Conservation (phyloP, 1,140 invertebrate genomes). For the Hyphantria cunea region DNA sequence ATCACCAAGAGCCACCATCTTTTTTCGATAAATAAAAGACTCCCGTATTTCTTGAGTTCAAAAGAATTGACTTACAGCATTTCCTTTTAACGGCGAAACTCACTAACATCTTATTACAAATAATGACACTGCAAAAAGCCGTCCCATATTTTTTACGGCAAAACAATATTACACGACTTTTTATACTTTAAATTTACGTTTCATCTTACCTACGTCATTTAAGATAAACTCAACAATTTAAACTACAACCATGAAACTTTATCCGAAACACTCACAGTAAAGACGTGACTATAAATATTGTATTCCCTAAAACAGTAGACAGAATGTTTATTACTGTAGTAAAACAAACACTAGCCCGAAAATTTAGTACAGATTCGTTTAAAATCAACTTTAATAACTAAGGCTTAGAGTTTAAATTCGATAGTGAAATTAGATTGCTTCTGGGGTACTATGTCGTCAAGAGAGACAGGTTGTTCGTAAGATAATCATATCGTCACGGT, state of each 20-base stretch:
- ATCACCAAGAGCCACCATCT: no score
- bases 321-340: constrained; percentile 21
- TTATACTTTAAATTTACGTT: neutral
- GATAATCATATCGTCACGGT: constrained; percentile 11
- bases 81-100: no score
- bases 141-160: no score
- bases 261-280: no score
- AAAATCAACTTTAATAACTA: no score
- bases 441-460: constrained; percentile 19
- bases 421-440: neutral
- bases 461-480: constrained; percentile 5
- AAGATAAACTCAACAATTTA: no score
- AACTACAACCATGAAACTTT: no score
- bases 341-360: constrained; percentile 20
- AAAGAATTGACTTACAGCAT: no score
- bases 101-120: no score
- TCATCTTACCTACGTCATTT: neutral
- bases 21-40: no score
- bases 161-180: neutral
- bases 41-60: no score
- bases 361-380: neutral
- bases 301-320: constrained; percentile 17
- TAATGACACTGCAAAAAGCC: no score
- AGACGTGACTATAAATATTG: neutral
- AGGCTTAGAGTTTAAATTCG: constrained; percentile 1